These are phyloP conservation scores for Cotesia vestalis DNA, from an alignment of 1,140 invertebrate species.

Conservation along the genomic window DNA sequence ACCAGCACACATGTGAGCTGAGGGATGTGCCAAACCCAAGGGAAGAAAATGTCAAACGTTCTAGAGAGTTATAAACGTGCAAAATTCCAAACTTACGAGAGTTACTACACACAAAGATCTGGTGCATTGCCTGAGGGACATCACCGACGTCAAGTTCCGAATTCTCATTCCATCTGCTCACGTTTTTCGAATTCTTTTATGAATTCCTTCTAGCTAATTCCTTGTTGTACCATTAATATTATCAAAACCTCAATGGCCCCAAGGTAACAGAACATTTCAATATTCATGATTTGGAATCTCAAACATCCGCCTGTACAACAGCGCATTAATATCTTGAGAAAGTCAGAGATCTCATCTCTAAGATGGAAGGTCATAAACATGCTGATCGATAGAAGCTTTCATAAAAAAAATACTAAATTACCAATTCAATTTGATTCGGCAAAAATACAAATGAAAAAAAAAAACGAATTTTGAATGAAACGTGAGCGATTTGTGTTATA, in stretches of 20 bases:
- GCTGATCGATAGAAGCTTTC: no score
- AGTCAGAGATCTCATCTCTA: no score
- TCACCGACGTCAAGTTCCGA: slow-evolving; percentile 15
- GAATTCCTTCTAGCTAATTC: slow-evolving; percentile 9
- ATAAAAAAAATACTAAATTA: no score
- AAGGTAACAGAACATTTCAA: neutral
- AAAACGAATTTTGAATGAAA: no score
- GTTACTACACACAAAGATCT: neutral
- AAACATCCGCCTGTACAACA: no score
- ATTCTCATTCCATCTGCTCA: slow-evolving; percentile 15
- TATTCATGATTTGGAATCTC: neutral
- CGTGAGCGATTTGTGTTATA: neutral
- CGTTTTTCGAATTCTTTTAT: slow-evolving; percentile 17
- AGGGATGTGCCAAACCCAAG: neutral
- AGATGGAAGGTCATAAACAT: no score
- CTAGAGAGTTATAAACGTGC: slow-evolving; percentile 22
- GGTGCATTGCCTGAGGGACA: slow-evolving; percentile 14
- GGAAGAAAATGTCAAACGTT: slow-evolving; percentile 30
- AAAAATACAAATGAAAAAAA: no score
- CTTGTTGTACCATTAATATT: neutral
- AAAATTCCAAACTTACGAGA: slow-evolving; percentile 26
- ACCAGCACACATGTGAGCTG: neutral
- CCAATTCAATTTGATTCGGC: no score
- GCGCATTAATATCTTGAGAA: no score
- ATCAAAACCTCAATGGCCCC: neutral